These are phyloP conservation scores for Candoia aspera DNA, from an alignment of 2,113 vertebrate genomes.

Conservation along the genomic window DNA sequence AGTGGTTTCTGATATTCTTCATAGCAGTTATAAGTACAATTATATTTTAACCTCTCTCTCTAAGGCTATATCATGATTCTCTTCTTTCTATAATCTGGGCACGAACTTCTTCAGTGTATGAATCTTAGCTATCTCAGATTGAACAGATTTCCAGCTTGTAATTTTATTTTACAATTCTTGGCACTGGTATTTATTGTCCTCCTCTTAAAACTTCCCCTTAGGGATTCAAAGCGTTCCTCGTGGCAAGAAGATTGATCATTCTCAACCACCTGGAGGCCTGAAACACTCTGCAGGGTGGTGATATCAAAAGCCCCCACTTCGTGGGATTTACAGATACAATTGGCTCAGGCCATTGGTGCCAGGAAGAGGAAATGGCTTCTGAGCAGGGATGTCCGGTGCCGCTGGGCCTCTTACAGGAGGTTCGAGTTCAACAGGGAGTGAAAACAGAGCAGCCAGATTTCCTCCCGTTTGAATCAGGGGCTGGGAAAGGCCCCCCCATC, in stretches of 20 bases:
- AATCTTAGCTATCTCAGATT: too few species aligned
- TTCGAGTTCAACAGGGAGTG: background rate
- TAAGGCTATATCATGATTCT: too few species aligned
- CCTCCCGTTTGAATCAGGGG: background rate
- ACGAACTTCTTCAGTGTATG: too few species aligned
- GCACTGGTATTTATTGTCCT: background rate
- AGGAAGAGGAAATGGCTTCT: background rate
- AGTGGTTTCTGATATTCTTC: too few species aligned
- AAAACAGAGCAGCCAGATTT: background rate
- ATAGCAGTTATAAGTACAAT: too few species aligned
- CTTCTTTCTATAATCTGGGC: too few species aligned
- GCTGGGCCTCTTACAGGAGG: background rate
- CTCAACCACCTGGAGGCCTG: background rate
- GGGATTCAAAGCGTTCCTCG: background rate
- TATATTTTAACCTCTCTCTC: too few species aligned
- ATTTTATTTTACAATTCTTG: background rate
- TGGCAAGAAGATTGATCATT: too few species aligned
- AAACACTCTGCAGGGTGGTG: background rate
- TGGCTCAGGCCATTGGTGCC: accelerated
- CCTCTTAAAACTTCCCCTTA: background rate
- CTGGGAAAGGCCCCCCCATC: background rate
- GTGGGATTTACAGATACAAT: background rate
- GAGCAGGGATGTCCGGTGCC: background rate
- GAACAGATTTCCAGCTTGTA: too few species aligned
- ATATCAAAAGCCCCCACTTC: too few species aligned